Base-by-base conservation (phyloP, 92 coral and sea anemone species). In the Isaurus tuberculatus region DNA sequence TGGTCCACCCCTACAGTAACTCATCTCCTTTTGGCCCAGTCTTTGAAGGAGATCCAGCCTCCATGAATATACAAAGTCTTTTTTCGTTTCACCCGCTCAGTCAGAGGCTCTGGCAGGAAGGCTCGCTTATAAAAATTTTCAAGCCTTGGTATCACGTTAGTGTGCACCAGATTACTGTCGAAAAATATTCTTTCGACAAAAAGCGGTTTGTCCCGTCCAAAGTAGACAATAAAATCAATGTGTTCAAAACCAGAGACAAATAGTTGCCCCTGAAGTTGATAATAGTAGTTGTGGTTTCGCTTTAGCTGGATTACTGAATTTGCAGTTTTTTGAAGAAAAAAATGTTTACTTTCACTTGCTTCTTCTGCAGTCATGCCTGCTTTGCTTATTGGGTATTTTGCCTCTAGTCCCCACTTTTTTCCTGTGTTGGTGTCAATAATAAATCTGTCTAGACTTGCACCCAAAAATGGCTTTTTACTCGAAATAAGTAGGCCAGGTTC, bases 321-420 rank as follows among this genome's bases (percentile, higher is more conserved):
- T n/a, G 32, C 44, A 40, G 75, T 46, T 79, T 79, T 42, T 42
- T 55, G 42, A 1, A 85, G 32, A 49, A 48, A 75, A 72, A 80
- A 72, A 58, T 79, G 26, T 44, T 81, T 80, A 61, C 69, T 81
- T 55, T 51, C 55, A 9, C 83, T 72, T 29, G 91, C 85, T 34
- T 88, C 86, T 69, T 88, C 83, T 4, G 68, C 71, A 48, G 88
- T 88, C 86, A 78, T 88, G 75, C 88, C 91, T 20, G 86, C 81
- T 40, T 88, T 84, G 77, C 92, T 89, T 48, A 89, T 78, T 15
- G 92, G 92, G 28, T 73, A 85, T 72, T 89, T 85, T 2, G 71
- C 85, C 51, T 89, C 92, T 65, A 80, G 66, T 36, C 89, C 92
- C 89, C 91, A 85, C 66, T 80, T 72, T 20, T 79, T 85, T 22